phyloP scores from a whole-genome alignment of 2,797 vertebrate species.

The Schizopygopsis pylzovi region DNA sequence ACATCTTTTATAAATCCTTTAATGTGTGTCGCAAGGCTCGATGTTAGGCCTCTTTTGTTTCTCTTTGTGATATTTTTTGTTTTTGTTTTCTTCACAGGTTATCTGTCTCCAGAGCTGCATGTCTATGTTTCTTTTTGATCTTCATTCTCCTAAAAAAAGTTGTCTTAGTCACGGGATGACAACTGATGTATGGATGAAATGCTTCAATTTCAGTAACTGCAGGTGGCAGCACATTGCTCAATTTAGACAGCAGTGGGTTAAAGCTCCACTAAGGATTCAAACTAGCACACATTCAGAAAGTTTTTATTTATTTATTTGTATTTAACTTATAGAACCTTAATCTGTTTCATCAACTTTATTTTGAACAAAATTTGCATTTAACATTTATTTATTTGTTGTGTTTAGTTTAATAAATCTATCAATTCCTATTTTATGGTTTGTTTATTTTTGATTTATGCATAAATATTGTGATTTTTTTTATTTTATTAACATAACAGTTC shows the following conservation, averaged over 20 bases:
- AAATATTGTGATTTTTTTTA: neutral
- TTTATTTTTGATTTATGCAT: neutral
- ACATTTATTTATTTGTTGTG: neutral
- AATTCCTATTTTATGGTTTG: neutral
- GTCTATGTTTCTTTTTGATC: neutral
- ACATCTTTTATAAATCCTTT: neutral
- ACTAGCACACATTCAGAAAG: neutral
- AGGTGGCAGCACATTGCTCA: slow-evolving; percentile 76
- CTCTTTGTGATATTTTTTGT: neutral
- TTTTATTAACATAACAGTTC: neutral
- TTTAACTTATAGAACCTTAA: neutral
- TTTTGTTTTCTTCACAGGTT: neutral
- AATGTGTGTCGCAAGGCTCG: neutral
- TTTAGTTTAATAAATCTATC: neutral
- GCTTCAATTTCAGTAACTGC: slow-evolving; percentile 62
- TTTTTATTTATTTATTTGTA: neutral
- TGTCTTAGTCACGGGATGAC: too few species aligned
- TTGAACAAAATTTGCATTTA: neutral
- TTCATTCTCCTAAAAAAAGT: neutral
- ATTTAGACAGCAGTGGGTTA: neutral
- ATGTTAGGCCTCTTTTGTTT: slow-evolving; percentile 15
- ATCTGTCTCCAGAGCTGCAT: neutral
- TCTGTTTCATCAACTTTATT: neutral
- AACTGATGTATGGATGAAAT: neutral
- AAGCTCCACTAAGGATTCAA: neutral